Base-by-base conservation (phyloP, 2,888 invertebrate species). In the Ypsolopha scabrella region DNA sequence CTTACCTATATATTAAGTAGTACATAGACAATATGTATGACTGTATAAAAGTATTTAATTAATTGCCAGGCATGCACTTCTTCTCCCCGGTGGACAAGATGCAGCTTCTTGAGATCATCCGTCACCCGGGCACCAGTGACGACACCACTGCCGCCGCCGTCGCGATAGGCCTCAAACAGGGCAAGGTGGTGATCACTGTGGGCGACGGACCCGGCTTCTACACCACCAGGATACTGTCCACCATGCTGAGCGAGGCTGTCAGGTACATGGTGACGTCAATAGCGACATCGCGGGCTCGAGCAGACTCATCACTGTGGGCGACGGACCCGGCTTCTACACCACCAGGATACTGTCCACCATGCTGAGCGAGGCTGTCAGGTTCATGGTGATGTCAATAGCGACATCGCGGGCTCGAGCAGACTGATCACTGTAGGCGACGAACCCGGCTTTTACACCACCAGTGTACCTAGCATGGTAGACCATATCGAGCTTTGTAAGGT, bases 31-130 rank as follows among this genome's bases (percentile, higher is more conserved):
- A n/a, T n/a, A n/a, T n/a, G n/a, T n/a, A n/a, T n/a, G n/a, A n/a
- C n/a, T n/a, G n/a, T n/a, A n/a, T n/a, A n/a, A n/a, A n/a, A n/a
- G n/a, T n/a, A n/a, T n/a, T n/a, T n/a, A n/a, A n/a, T n/a, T n/a
- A n/a, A 24, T 24, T 24, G 24, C 6, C 57, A 86, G 97, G 98
- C 53, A 99, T 99, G 99, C 99, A 99, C 79, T 99, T 99, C 80
- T 99, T 99, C 86, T 99, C 99, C 1, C 99, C 99, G 1, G 99
- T 99, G 48, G 99, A 99, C 76, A 99, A 98, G 86, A 99, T 99
- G 99, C 97, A 98, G 80, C 87, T 99, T 58, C 86, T 99, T 51
- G 99, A 99, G 88, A 96, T 99, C 61, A 98, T 99, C 65, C 97
- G 97, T 0, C 98, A 98, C 67, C 95, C 96, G 24, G 94, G 96